Conservation (phyloP, 2,113 vertebrate genomes). For the Leptosomus discolor region DNA sequence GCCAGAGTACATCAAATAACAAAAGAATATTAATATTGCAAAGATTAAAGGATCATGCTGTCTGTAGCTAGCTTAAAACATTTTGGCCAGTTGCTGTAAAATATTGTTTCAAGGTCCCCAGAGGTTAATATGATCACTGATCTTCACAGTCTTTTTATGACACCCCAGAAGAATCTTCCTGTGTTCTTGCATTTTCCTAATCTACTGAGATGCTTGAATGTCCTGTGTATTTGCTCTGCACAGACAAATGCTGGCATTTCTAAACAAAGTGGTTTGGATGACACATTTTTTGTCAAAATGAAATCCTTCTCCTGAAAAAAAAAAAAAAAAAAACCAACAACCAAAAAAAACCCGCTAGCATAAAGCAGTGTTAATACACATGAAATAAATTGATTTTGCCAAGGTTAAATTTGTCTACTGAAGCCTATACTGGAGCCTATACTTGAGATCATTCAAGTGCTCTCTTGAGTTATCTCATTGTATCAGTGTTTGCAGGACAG, state of each 20-base stretch:
- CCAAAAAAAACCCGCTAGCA: not conserved
- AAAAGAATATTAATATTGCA: not conserved
- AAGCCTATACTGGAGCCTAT: not conserved
- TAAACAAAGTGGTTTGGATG: not conserved
- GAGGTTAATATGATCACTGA: not conserved
- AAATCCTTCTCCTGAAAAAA: not conserved
- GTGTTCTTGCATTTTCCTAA: not conserved
- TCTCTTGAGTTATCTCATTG: slow-evolving; percentile 47
- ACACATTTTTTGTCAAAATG: slow-evolving; percentile 18
- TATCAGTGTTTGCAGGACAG: slow-evolving; percentile 40
- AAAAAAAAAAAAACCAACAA: not conserved
- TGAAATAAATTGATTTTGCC: slow-evolving; percentile 54
- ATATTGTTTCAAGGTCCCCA: not conserved
- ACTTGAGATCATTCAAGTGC: slow-evolving; percentile 41
- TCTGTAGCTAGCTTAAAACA: not conserved
- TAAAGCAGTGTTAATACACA: slow-evolving; percentile 26
- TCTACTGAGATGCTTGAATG: not conserved
- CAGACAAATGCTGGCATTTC: not conserved
- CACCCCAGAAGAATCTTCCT: not conserved
- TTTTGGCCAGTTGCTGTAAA: not conserved
- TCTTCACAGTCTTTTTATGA: not conserved
- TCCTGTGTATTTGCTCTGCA: not conserved
- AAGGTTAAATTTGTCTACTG: slow-evolving; percentile 41
- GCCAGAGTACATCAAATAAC: not conserved
- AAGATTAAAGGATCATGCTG: not conserved